Percentiles rank a stretch among this genome's conserved stretches.
These are phyloP conservation scores for Watsonalla binaria DNA, from an alignment of 2,888 invertebrate genomes.

Conservation along the genomic window DNA sequence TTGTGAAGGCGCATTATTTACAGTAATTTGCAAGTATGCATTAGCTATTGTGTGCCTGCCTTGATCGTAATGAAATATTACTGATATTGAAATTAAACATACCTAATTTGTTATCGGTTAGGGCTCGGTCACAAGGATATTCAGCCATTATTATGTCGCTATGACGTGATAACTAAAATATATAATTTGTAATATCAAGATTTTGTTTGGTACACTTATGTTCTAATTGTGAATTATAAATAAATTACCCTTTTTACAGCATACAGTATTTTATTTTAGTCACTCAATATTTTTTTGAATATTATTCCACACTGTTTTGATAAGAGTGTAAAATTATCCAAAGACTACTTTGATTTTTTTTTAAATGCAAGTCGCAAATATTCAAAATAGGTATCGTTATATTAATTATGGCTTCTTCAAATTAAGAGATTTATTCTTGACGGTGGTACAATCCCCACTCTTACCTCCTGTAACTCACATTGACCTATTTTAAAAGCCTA, in stretches of 20 bases:
- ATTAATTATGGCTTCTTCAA: too few relatives aligned
- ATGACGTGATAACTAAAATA: slow-evolving; percentile 20
- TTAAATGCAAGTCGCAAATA: too few relatives aligned
- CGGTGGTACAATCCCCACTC: too few relatives aligned
- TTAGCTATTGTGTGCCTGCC: slow-evolving; percentile 36
- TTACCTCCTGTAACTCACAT: too few relatives aligned
- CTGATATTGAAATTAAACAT: slow-evolving; percentile 32
- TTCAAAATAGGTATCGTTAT: too few relatives aligned
- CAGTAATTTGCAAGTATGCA: slow-evolving; percentile 44
- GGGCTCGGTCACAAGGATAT: slow-evolving; percentile 51
- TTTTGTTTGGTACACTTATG: slow-evolving; percentile 63
- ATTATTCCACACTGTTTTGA: too few relatives aligned
- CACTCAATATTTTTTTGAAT: not conserved
- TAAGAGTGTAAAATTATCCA: too few relatives aligned
- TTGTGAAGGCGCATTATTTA: slow-evolving; percentile 32
- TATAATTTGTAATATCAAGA: slow-evolving; percentile 56
- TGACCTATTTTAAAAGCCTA: too few relatives aligned
- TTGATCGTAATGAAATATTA: slow-evolving; percentile 39
- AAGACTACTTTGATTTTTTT: too few relatives aligned
- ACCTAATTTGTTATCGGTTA: slow-evolving; percentile 35
- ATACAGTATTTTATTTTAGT: slow-evolving; percentile 7
- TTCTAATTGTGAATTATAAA: slow-evolving; percentile 73
- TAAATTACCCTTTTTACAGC: slow-evolving; percentile 75
- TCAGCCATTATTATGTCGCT: slow-evolving; percentile 18
- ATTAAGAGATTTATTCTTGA: too few relatives aligned